A percentile compares a stretch with the other conserved stretches of the same genome.
Evolutionary conservation across 2,797 vertebrate genomes (phyloP).

Genomic region (Natrix natrix): DNA sequence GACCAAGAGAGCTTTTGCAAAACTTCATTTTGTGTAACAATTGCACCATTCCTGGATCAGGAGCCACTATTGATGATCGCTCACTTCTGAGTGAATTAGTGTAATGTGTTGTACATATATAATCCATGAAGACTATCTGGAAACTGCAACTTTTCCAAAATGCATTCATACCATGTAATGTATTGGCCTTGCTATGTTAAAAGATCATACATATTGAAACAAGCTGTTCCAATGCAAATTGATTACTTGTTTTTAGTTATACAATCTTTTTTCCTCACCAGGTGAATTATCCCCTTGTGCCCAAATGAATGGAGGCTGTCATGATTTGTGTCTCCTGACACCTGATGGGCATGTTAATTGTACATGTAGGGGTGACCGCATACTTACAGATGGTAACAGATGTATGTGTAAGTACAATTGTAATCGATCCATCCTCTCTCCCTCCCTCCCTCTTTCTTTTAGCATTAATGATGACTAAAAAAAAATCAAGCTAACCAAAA

Average conservation of each 20-base stretch:
- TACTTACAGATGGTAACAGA: slow-evolving; percentile 91
- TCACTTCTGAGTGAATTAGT: neutral
- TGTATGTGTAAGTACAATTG: slow-evolving; percentile 90
- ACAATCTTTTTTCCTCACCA: slow-evolving; percentile 51
- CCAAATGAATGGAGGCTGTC: slow-evolving; percentile 90
- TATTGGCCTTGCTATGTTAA: slow-evolving; percentile 5
- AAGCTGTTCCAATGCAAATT: slow-evolving; percentile 33
- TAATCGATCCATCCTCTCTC: neutral
- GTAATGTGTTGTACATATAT: neutral
- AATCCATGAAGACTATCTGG: neutral
- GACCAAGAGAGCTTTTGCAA: neutral
- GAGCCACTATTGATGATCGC: neutral
- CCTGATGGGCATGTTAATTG: slow-evolving; percentile 92
- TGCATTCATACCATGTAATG: neutral
- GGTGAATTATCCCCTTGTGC: slow-evolving; percentile 92
- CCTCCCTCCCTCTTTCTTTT: neutral
- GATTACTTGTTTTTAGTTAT: slow-evolving; percentile 29
- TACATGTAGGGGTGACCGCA: slow-evolving; percentile 90
- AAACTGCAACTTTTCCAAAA: neutral
- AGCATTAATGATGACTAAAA: neutral
- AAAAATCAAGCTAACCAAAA: neutral
- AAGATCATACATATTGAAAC: slow-evolving; percentile 19
- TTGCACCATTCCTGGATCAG: neutral
- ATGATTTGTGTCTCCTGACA: slow-evolving; percentile 92
- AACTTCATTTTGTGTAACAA: neutral